Percentiles rank a stretch among this genome's conserved stretches.
phyloP scores from a whole-genome alignment of 1,140 invertebrate species.

The Zaprionus taronus region DNA sequence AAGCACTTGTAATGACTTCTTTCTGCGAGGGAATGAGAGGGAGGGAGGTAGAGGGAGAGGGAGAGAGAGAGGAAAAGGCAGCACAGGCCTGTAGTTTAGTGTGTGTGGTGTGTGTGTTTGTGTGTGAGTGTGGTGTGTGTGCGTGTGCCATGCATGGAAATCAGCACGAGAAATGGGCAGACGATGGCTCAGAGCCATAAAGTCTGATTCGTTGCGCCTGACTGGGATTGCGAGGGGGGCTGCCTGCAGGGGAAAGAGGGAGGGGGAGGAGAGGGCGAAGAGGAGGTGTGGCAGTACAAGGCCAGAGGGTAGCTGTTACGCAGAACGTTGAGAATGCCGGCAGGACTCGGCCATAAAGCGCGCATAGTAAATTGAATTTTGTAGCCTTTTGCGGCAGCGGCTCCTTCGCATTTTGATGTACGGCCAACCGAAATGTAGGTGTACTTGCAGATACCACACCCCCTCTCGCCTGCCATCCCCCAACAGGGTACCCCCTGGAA shows the following conservation, averaged over 20 bases:
- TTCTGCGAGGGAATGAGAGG: slow-evolving; percentile 4
- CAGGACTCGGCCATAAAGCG: slow-evolving; percentile 74
- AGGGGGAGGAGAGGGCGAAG: neutral
- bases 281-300: neutral
- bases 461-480: neutral
- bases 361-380: slow-evolving; percentile 82
- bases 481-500: neutral
- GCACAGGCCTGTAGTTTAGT: neutral
- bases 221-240: slow-evolving; percentile 29
- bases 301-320: slow-evolving; percentile 4
- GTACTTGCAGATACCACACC: slow-evolving; percentile 15
- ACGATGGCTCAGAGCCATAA: slow-evolving; percentile 47
- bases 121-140: neutral
- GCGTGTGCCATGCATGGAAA: slow-evolving; percentile 46
- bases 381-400: slow-evolving; percentile 71
- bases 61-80: neutral
- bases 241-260: neutral
- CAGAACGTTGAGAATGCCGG: slow-evolving; percentile 5
- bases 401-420: slow-evolving; percentile 40
- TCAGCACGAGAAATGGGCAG: slow-evolving; percentile 33
- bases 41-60: neutral
- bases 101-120: slow-evolving; percentile 6
- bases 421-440: slow-evolving; percentile 27
- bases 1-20: slow-evolving; percentile 81
- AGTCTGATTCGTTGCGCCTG: slow-evolving; percentile 55